Percentiles rank a stretch among this genome's conserved stretches.
phyloP scores from a whole-genome alignment of 1,140 invertebrate genomes.

The Hycleus cichorii region DNA sequence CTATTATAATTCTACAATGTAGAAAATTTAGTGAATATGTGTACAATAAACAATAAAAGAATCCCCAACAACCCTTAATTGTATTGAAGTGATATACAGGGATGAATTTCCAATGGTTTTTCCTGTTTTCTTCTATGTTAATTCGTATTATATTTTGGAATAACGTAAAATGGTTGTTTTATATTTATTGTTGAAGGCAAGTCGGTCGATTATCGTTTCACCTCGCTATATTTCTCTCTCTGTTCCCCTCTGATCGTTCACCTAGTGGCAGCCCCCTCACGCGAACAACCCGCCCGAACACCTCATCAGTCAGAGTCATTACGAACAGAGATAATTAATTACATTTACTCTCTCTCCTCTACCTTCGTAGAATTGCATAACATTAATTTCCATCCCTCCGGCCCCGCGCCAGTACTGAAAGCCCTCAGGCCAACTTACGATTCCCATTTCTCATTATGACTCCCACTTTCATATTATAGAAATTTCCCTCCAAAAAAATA shows the following conservation, averaged over 20 bases:
- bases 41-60: too few relatives aligned
- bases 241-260: conserved; percentile 7
- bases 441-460: conserved; percentile 42
- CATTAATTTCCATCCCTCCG: conserved; percentile 40
- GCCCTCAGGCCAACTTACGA: conserved; percentile 27
- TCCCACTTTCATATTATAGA: conserved; percentile 22
- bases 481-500: conserved; percentile 15
- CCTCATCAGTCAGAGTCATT: conserved; percentile 45
- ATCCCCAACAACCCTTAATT: too few relatives aligned
- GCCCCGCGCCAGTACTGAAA: background rate
- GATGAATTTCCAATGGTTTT: too few relatives aligned
- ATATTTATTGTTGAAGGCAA: too few relatives aligned
- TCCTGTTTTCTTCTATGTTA: too few relatives aligned
- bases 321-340: conserved; percentile 45
- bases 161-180: too few relatives aligned
- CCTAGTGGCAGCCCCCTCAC: conserved; percentile 14
- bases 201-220: conserved; percentile 27
- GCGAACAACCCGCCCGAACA: conserved; percentile 33
- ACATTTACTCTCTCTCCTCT: conserved; percentile 40
- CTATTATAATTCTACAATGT: too few relatives aligned
- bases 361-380: conserved; percentile 44
- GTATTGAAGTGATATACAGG: too few relatives aligned
- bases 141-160: too few relatives aligned
- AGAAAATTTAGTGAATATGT: too few relatives aligned
- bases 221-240: conserved; percentile 10